Conservation (phyloP, 2,797 vertebrate species). For the Rachycentron canadum region DNA sequence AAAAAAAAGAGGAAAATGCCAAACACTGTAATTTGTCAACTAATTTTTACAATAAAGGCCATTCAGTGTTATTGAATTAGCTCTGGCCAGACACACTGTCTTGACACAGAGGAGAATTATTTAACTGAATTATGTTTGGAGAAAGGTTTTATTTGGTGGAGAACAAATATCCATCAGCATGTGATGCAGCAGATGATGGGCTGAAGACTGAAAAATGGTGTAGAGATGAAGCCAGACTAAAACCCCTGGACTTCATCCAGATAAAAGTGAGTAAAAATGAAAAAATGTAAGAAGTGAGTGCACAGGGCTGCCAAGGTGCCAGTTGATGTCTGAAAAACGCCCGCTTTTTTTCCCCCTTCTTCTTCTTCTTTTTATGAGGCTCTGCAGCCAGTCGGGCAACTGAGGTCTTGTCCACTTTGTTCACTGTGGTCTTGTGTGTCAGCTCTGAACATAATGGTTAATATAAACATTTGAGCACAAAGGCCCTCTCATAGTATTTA, state of each 20-base stretch:
- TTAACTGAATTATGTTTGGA: conserved; percentile 73
- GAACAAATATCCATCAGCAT: conserved; percentile 57
- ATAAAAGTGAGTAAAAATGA: conserved; percentile 17
- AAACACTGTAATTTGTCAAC: conserved; percentile 57
- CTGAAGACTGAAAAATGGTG: conserved; percentile 20
- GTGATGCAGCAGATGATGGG: conserved; percentile 25
- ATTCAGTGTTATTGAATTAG: conserved; percentile 72
- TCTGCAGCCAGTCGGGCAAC: conserved; percentile 7
- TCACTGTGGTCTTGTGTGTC: conserved; percentile 46
- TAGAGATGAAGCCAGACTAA: conserved; percentile 9
- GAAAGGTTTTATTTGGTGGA: conserved; percentile 61
- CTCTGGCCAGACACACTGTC: conserved; percentile 80
- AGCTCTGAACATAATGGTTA: conserved; percentile 21
- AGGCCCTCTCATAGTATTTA: conserved; percentile 37
- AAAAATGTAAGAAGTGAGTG: conserved; percentile 12
- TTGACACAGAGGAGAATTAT: conserved; percentile 73
- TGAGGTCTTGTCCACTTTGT: conserved; percentile 27
- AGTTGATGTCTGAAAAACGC: conserved; percentile 39
- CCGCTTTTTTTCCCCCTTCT: conserved; percentile 22
- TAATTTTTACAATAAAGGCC: conserved; percentile 61
- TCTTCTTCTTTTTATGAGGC: conserved; percentile 6
- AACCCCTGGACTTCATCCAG: conserved; percentile 33
- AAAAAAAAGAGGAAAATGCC: conserved; percentile 33
- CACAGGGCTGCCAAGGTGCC: conserved; percentile 27
- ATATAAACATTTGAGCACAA: conserved; percentile 58